Percentiles rank a stretch among this genome's conserved stretches.
Evolutionary conservation across 2,888 invertebrate genomes (phyloP).

Genomic region (Piscicola geometra): DNA sequence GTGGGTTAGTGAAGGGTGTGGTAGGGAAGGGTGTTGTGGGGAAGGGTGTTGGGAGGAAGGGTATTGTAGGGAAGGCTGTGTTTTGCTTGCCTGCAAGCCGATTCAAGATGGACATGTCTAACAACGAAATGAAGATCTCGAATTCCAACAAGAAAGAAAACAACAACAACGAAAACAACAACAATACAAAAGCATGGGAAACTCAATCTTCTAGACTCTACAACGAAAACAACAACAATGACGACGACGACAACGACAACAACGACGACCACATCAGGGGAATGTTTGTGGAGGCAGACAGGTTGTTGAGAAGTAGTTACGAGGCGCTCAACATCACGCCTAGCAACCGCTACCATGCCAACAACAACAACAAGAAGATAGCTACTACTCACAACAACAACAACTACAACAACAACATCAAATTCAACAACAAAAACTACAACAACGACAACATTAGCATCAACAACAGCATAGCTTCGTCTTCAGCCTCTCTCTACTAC

Average conservation of each 20-base stretch:
- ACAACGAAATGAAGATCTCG: too few relatives aligned
- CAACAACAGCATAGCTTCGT: not conserved
- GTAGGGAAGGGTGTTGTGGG: too few relatives aligned
- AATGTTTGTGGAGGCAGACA: not conserved
- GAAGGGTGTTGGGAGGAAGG: too few relatives aligned
- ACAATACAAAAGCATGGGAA: too few relatives aligned
- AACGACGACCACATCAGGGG: not conserved
- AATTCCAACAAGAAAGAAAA: too few relatives aligned
- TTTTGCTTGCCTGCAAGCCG: too few relatives aligned
- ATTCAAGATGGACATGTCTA: too few relatives aligned
- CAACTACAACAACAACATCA: not conserved
- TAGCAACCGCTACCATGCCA: too few relatives aligned
- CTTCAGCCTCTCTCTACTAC: not conserved
- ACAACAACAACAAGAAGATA: not conserved
- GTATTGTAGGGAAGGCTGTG: too few relatives aligned
- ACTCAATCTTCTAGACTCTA: not conserved
- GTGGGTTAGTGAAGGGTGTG: not conserved
- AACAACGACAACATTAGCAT: not conserved
- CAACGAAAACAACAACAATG: not conserved
- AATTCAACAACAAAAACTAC: not conserved
- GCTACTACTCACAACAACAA: not conserved
- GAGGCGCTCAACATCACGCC: conserved; percentile 5
- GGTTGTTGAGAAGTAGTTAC: not conserved
- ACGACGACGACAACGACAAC: not conserved
- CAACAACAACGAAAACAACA: too few relatives aligned